Evolutionary conservation across 2,888 invertebrate species (phyloP).

Genomic region (Eubasilissa splendida): DNA sequence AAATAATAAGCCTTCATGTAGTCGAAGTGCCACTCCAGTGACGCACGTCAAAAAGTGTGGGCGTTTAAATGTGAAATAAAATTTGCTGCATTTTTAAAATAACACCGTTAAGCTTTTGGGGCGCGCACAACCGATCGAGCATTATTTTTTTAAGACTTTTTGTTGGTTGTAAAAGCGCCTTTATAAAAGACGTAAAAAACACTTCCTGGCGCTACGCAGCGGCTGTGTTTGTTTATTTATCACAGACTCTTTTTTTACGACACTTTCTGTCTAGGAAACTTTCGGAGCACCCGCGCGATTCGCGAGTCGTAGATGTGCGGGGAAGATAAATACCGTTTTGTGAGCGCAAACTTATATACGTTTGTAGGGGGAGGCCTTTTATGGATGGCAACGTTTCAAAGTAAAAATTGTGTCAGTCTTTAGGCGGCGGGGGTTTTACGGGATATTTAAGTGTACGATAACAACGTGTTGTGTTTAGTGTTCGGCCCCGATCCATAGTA

Average conservation of each 20-base stretch:
- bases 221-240: conserved; percentile 57
- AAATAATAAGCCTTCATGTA: too few relatives aligned
- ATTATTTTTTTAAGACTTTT: conserved; percentile 43
- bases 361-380: conserved; percentile 29
- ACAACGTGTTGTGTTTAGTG: too few relatives aligned
- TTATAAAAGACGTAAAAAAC: conserved; percentile 55
- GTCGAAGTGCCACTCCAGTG: too few relatives aligned
- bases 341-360: conserved; percentile 44
- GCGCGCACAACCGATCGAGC: not conserved
- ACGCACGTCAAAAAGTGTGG: too few relatives aligned
- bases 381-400: conserved; percentile 22
- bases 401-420: conserved; percentile 25
- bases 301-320: conserved; percentile 24
- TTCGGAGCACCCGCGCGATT: conserved; percentile 33
- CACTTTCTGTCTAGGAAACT: conserved; percentile 44
- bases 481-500: too few relatives aligned
- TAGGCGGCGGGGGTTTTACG: not conserved
- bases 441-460: too few relatives aligned
- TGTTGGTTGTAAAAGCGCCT: conserved; percentile 45
- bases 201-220: conserved; percentile 55
- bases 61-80: not conserved
- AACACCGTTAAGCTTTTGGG: conserved; percentile 39
- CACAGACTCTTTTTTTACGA: conserved; percentile 46
- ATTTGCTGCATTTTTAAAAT: conserved; percentile 43
- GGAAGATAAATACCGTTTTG: conserved; percentile 51